Evolutionary conservation across 2,888 invertebrate species (phyloP).

Genomic region (Athalia cordata): DNA sequence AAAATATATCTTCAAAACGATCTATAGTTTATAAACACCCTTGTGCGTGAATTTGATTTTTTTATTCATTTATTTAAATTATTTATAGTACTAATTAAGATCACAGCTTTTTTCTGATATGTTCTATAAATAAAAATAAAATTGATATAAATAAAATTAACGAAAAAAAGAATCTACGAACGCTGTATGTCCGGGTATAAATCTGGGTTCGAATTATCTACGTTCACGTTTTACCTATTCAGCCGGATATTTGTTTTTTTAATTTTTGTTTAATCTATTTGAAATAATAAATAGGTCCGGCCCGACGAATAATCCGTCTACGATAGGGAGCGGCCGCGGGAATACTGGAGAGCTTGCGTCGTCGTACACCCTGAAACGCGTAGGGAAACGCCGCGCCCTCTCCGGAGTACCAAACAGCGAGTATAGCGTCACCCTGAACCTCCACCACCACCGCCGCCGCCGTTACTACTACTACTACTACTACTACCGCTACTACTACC

Average conservation of each 20-base stretch:
- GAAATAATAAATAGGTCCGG: not conserved
- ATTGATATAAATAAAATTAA: too few species aligned
- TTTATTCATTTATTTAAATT: too few species aligned
- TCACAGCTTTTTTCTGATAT: too few species aligned
- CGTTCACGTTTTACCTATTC: not conserved
- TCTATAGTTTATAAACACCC: too few species aligned
- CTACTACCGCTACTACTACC: conserved; percentile 56
- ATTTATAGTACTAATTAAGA: too few species aligned
- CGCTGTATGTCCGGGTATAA: too few species aligned
- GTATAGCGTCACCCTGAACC: conserved; percentile 51
- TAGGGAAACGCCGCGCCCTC: conserved; percentile 46
- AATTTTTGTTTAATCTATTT: not conserved
- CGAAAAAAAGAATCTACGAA: too few species aligned
- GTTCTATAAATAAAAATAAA: too few species aligned
- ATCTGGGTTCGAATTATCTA: too few species aligned
- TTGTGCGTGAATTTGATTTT: too few species aligned
- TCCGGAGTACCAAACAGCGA: not conserved
- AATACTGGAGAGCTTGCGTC: conserved; percentile 63
- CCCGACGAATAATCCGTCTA: conserved; percentile 58
- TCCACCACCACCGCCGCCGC: conserved; percentile 58
- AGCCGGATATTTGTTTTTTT: not conserved
- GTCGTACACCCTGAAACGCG: conserved; percentile 28
- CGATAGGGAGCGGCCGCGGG: conserved; percentile 73
- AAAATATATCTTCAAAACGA: too few species aligned
- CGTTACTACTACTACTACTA: conserved; percentile 6